Percentiles rank a stretch among this genome's conserved stretches.
Evolutionary conservation across 2,797 vertebrate species (phyloP).

Genomic region (Rhynchotus rufescens): DNA sequence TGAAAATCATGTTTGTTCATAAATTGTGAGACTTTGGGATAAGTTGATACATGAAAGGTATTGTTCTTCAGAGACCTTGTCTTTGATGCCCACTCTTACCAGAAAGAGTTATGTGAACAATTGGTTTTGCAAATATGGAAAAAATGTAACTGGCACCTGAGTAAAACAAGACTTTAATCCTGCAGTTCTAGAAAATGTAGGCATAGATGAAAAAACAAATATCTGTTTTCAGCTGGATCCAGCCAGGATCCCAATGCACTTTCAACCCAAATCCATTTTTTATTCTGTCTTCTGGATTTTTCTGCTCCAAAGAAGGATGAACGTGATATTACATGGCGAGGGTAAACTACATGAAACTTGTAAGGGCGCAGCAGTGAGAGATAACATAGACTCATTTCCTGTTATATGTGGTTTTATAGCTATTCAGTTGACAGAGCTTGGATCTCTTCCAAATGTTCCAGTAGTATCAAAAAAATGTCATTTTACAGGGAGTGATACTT

Average conservation of each 20-base stretch:
- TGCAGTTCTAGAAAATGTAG: neutral
- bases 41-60: neutral
- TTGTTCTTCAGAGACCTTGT: neutral
- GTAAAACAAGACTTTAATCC: neutral
- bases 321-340: neutral
- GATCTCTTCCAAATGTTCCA: constrained; percentile 19
- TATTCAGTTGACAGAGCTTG: neutral
- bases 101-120: neutral
- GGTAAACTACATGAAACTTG: constrained; percentile 53
- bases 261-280: neutral
- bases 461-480: neutral
- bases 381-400: constrained; percentile 56
- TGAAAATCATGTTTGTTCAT: neutral
- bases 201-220: neutral
- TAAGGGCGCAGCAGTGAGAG: constrained; percentile 20
- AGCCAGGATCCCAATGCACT: neutral
- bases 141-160: neutral
- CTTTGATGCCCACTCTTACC: neutral
- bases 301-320: constrained; percentile 20
- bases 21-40: neutral
- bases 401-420: constrained; percentile 50
- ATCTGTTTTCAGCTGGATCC: neutral
- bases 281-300: constrained; percentile 13
- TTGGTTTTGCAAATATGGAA: neutral
- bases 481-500: constrained; percentile 1